Evolutionary conservation across 1,140 invertebrate genomes (phyloP), one percentile per base, ranked within the genome.

Genomic region (Drosophila kikkawai): DNA sequence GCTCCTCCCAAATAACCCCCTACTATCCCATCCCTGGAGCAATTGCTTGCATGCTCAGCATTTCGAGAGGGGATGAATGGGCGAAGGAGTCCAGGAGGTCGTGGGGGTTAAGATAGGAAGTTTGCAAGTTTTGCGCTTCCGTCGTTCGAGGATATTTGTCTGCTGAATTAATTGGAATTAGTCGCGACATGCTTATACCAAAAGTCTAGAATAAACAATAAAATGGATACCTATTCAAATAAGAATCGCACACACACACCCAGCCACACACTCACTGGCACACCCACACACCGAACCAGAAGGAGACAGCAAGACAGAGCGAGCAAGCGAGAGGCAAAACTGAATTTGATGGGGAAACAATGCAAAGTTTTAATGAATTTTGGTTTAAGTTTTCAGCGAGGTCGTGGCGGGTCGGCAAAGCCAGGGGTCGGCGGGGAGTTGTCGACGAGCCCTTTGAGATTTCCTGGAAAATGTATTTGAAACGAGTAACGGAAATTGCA

Each of bases 321-420:
- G 45, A 48, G 42, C 26, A 39, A 70, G 79, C 61, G 63, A 77
- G 75, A 73, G 51, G 53, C 44, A 59, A 68, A 66, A 53, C 51
- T 57, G 41, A 36, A 44, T 73, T 74, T 74, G 50, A 70, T 65
- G 64, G 63, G 55, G 75, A 79, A 88, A 90, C 85, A 90, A 90
- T 85, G 85, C 81, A 90, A 90, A 90, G 86, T 90, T 90, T 90
- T 90, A 90, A 90, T 90, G 85, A 90, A 90, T 90, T 90, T 90
- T 90, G 82, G 81, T 90, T 91, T 91, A 90, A 90, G 85, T 90
- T 90, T 90, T 90, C 79, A 82, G 68, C 76, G 84, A 74, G 70
- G 71, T 75, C 50, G 66, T 36, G 57, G 34, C 11, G 15, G 15
- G 12, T n/a, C 8, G 39, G 2, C 45, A 29, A 12, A 4, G 17